Base-by-base conservation (phyloP, 2,888 invertebrate species). In the Diadegma fenestrale region DNA sequence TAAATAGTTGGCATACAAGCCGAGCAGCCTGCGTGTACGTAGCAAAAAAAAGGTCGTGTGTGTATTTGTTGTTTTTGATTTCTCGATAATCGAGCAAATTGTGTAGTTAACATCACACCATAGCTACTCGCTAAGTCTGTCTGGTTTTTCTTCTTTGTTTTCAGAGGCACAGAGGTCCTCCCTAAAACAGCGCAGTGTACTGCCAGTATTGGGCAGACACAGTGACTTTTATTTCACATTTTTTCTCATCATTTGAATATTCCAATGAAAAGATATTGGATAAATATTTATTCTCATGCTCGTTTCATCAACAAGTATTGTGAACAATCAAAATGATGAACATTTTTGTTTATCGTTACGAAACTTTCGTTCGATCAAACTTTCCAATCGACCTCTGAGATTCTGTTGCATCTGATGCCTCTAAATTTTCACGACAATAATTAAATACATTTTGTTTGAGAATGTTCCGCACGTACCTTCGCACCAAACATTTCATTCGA, bases 171-270 rank as follows among this genome's bases (percentile, higher is more conserved):
- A 91, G 90, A 91, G 91, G 90, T 86, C 77, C 85, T 90, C 89
- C 91, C 90, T 92, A 92, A 91, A 89, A 90, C 91, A 90, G 90
- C 91, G 91, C 91, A 88, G 92, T 92, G 91, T 92, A 90, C 91
- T 92, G 92, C 91, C 92, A 91, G 89, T 91, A 90, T 92, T 92
- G 92, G 92, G 91, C 92, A 92, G 92, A 92, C 92, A 92, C 92
- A 92, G 92, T 91, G 92, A 92, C 86, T 89, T 90, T 89, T 89
- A 86, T 87, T 90, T 91, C 87, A 86, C 88, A 87, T 79, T 81
- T 88, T 88, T 73, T 83, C 84, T 85, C 76, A 54, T 64, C 86
- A 84, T 86, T 81, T 77, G 61, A 33, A 58, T 63, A 51, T 78
- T 79, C 64, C 48, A n/a, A 19, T 84, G 63, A 58, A 58, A 58